Percentiles rank a stretch among this genome's conserved stretches.
phyloP scores from a whole-genome alignment of 2,888 invertebrate species.

The Scelioninae gen. 1 region DNA sequence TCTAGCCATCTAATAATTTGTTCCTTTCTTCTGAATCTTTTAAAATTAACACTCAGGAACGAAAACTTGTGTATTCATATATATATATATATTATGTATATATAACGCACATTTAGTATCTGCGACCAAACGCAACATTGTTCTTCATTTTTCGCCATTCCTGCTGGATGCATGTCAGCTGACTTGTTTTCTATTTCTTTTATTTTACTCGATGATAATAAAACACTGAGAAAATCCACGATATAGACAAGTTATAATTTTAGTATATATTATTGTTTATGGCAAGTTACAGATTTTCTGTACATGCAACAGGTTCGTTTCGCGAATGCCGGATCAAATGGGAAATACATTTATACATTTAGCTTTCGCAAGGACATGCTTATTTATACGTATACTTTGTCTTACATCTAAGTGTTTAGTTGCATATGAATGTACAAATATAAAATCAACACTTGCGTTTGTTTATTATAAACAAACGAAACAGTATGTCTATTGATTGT shows the following conservation, averaged over 20 bases:
- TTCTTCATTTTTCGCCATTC: not conserved
- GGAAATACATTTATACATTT: constrained; percentile 56
- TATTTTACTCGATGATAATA: constrained; percentile 30
- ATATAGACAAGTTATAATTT: constrained; percentile 59
- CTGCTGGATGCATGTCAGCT: not conserved
- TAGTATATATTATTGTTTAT: constrained; percentile 48
- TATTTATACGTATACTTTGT: constrained; percentile 52
- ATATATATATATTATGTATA: constrained; percentile 31
- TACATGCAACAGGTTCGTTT: constrained; percentile 37
- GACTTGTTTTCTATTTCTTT: not conserved
- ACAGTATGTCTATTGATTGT: not conserved
- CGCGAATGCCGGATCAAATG: constrained; percentile 46
- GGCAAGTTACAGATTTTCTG: constrained; percentile 51
- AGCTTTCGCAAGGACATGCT: constrained; percentile 66
- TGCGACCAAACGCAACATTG: constrained; percentile 38
- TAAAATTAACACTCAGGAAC: constrained; percentile 41
- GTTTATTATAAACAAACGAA: constrained; percentile 25
- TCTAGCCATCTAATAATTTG: constrained; percentile 61
- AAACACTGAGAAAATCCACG: constrained; percentile 62
- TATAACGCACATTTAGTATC: constrained; percentile 49
- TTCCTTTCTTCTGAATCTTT: constrained; percentile 5
- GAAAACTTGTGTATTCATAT: constrained; percentile 39
- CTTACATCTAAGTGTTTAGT: constrained; percentile 26
- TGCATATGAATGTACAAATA: constrained; percentile 51
- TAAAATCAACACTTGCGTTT: constrained; percentile 29